Evolutionary conservation across 2,797 vertebrate species (phyloP).

Genomic region (Holocentrus rufus): DNA sequence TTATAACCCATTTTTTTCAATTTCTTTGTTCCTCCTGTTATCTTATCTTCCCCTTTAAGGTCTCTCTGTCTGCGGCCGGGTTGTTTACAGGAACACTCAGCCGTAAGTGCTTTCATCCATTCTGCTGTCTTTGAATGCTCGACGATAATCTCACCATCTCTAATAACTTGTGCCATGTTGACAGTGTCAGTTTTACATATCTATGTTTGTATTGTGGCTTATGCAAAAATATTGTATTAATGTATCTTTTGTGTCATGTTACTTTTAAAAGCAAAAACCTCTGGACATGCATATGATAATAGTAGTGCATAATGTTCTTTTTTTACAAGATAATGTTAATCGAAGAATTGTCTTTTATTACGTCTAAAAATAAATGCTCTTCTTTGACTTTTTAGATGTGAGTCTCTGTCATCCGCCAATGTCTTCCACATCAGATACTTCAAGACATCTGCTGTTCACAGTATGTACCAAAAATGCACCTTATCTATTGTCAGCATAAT

Average conservation of each 20-base stretch:
- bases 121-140: not conserved
- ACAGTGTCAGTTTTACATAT: not conserved
- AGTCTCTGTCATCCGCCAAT: conserved; percentile 72
- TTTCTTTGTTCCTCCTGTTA: conserved; percentile 20
- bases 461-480: conserved; percentile 33
- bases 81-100: conserved; percentile 79
- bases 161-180: not conserved
- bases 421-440: conserved; percentile 83
- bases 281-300: not conserved
- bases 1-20: conserved; percentile 13
- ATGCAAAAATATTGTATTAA: not conserved
- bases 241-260: not conserved
- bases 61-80: conserved; percentile 78
- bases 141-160: not conserved
- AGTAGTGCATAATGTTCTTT: too few relatives aligned
- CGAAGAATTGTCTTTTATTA: not conserved
- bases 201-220: not conserved
- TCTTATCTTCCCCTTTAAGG: conserved; percentile 75
- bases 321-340: not conserved
- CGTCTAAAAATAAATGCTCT: not conserved
- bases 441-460: conserved; percentile 80
- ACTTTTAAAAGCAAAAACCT: not conserved
- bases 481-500: not conserved
- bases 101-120: conserved; percentile 79
- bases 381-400: conserved; percentile 67